A percentile compares a stretch with the other conserved stretches of the same genome.
Conservation (phyloP, 2,797 vertebrate genomes). For the Pipistrellus kuhlii region DNA sequence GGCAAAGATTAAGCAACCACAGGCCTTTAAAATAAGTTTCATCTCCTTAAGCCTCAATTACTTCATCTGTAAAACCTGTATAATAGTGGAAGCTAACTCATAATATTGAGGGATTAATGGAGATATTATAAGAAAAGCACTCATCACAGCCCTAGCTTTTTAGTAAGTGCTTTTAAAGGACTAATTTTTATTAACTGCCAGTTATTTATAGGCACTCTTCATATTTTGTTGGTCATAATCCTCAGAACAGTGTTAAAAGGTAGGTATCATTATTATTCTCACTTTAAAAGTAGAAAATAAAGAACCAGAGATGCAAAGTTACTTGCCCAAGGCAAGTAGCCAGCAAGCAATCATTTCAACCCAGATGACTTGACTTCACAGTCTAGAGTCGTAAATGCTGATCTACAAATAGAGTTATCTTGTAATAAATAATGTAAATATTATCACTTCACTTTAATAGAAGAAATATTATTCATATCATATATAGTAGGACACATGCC, state of each 20-base stretch:
- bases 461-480: too few species aligned
- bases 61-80: background rate
- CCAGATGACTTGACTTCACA: background rate
- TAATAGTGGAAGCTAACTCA: background rate
- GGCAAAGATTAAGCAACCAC: slow-evolving; percentile 45
- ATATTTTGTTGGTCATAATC: too few species aligned
- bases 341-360: background rate
- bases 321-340: background rate
- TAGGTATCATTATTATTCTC: background rate
- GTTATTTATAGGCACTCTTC: fast-evolving
- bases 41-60: slow-evolving; percentile 26
- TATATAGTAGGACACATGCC: fast-evolving
- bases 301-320: background rate
- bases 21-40: background rate
- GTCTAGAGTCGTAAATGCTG: background rate
- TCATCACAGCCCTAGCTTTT: background rate
- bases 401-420: background rate
- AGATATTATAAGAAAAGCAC: background rate
- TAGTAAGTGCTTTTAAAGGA: background rate
- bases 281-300: background rate
- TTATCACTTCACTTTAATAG: background rate
- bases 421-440: background rate
- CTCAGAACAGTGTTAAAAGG: background rate
- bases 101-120: background rate
- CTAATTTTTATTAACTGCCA: background rate